Evolutionary conservation across 2,888 invertebrate genomes (phyloP).

Genomic region (Perdita meconis): DNA sequence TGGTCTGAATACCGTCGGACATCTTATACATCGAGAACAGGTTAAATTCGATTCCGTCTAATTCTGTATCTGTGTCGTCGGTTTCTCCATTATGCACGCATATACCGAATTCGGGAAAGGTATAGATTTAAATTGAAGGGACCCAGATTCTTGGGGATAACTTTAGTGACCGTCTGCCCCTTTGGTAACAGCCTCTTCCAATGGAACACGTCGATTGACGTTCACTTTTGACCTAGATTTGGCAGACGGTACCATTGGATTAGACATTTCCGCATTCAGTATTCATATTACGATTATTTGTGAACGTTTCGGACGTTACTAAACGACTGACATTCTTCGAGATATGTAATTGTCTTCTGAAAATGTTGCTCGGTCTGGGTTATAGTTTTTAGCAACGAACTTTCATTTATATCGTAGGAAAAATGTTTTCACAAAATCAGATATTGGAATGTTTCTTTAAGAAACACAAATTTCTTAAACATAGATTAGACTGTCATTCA

Average conservation of each 20-base stretch:
- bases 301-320: background rate
- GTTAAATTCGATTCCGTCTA: constrained; percentile 3
- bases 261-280: constrained; percentile 46
- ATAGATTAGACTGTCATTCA: too few relatives aligned
- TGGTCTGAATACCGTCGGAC: too few relatives aligned
- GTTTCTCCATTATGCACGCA: constrained; percentile 13
- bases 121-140: background rate
- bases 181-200: constrained; percentile 15
- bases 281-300: constrained; percentile 23
- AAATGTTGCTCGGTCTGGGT: too few relatives aligned
- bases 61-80: background rate
- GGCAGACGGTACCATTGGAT: constrained; percentile 39
- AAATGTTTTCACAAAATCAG: too few relatives aligned
- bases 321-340: background rate
- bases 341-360: constrained; percentile 5
- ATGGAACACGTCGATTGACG: constrained; percentile 44
- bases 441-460: too few relatives aligned
- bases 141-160: constrained; percentile 15
- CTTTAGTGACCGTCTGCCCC: constrained; percentile 26
- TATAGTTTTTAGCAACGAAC: too few relatives aligned
- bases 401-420: too few relatives aligned
- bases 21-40: background rate
- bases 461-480: too few relatives aligned
- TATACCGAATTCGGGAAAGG: constrained; percentile 9
- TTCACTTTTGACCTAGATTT: constrained; percentile 65